A percentile compares a stretch with the other conserved stretches of the same genome.
Evolutionary conservation across 2,888 invertebrate genomes (phyloP).

Genomic region (Tipula unca): DNA sequence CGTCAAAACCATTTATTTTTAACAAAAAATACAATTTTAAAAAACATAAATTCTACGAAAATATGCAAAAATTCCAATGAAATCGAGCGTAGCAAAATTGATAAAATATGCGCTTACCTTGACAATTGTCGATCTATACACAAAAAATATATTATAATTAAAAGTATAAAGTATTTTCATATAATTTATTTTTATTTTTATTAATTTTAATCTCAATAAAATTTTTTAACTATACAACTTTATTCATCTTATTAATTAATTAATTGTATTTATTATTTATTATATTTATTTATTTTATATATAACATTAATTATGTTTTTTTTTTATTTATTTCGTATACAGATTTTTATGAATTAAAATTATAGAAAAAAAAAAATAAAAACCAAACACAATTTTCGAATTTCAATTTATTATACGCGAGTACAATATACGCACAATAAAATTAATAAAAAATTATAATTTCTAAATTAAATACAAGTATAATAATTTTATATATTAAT

Average conservation of each 20-base stretch:
- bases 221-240: no score
- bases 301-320: background rate
- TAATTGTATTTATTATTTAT: background rate
- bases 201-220: no score
- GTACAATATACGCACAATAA: background rate
- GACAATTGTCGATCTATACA: no score
- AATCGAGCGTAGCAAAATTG: no score
- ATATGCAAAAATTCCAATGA: no score
- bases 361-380: no score
- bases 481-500: background rate
- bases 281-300: background rate
- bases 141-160: no score
- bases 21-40: no score
- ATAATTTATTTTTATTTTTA: background rate
- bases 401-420: background rate
- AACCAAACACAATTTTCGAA: background rate
- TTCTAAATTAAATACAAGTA: background rate
- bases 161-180: background rate
- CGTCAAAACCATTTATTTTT: no score
- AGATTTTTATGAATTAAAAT: background rate
- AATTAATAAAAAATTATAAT: background rate
- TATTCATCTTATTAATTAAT: background rate
- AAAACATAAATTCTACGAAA: no score
- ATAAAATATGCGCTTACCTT: no score
- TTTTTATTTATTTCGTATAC: slow-evolving; percentile 1